Evolutionary conservation across 2,888 invertebrate genomes (phyloP), one percentile per base, ranked within the genome.

Genomic region (Pharmacophagus antenor): DNA sequence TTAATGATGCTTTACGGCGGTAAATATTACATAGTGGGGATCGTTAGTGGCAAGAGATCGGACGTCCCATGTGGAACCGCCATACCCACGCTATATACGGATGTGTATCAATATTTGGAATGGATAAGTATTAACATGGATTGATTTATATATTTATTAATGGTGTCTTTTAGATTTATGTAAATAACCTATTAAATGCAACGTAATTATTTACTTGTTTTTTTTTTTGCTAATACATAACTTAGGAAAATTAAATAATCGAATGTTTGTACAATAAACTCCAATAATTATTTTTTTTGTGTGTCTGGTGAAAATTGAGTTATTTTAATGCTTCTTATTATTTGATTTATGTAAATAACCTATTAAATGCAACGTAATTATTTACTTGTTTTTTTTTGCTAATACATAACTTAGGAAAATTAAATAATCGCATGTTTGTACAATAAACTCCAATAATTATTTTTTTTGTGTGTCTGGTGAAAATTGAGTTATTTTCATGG

Each of bases 1-100:
- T 68, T 89, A 21, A 90, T 90, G 89, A 80, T 81, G 68, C 41
- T 83, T 20, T 84, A 83, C 59, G 74, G 78, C 57, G 84, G 80
- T 20, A 83, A 74, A 62, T 87, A 86, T 68, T 84, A 78, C 67
- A 74, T 86, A 2, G 79, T 83, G 2, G 90, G 90, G 2, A 73
- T 89, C 7, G 90, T 90, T 4, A 90, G 89, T 68, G 90, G 90
- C 0, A 89, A 89, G 65, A 68, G 88, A 56, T 77, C 83, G 0
- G 88, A 88, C 62, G 71, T 80, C 6, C 84, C 84, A 0, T 90
- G 90, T 56, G 89, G 90, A 0, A 81, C 88, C 0, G 67, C 83
- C 1, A 82, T 88, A 0, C 89, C 89, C 0, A 87, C 89, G 0
- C 74, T 89, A 0, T 90, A 85, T 56, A 88, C 88, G 1, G 89